These are phyloP conservation scores for Gonocerus acuteangulatus DNA, from an alignment of 2,888 invertebrate species.

Conservation along the genomic window DNA sequence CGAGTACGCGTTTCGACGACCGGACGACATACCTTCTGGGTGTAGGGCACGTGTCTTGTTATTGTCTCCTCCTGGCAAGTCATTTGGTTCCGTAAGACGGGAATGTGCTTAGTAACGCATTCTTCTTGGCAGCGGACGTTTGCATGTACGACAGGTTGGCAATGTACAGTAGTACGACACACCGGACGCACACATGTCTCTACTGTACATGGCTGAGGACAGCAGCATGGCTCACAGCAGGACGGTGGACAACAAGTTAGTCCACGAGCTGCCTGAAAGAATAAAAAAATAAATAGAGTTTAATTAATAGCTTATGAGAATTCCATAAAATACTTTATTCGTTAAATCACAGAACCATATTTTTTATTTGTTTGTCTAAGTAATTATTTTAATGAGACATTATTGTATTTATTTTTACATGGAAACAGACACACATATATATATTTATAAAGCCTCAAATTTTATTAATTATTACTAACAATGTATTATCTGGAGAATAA, in stretches of 20 bases:
- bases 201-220: neutral
- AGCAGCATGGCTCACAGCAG: neutral
- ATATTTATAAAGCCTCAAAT: no score
- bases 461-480: no score
- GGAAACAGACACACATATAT: no score
- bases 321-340: no score
- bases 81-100: conserved; percentile 27
- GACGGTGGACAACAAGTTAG: neutral
- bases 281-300: neutral
- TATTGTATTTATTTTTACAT: no score
- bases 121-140: conserved; percentile 28
- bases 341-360: no score
- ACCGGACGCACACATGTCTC: conserved; percentile 1
- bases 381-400: no score
- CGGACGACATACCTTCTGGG: conserved; percentile 2
- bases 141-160: conserved; percentile 26
- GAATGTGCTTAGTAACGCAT: conserved; percentile 29
- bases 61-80: conserved; percentile 18
- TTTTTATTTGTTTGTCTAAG: no score
- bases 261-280: neutral
- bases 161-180: neutral
- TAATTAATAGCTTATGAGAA: no score
- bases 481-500: no score
- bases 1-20: conserved; percentile 7
- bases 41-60: conserved; percentile 20